These are phyloP conservation scores for Salticus scenicus DNA, from an alignment of 2,888 invertebrate species.

Conservation along the genomic window DNA sequence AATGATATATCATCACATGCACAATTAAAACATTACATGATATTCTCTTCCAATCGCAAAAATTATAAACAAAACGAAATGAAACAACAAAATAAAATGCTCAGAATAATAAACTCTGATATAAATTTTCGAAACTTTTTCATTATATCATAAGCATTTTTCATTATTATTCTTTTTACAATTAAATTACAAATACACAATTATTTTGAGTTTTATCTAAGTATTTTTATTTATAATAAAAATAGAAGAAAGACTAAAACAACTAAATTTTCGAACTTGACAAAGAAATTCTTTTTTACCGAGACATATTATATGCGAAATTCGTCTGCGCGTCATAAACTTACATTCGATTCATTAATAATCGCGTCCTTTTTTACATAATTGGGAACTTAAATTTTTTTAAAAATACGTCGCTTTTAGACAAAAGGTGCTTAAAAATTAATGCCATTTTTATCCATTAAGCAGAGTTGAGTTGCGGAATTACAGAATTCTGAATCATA, in stretches of 20 bases:
- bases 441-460: constrained; percentile 67
- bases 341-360: constrained; percentile 58
- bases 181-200: neutral
- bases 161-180: neutral
- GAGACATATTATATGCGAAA: neutral
- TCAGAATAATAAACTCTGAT: neutral
- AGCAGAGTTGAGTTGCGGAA: constrained; percentile 12
- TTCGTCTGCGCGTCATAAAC: constrained; percentile 34
- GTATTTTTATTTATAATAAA: neutral
- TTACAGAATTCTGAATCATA: constrained; percentile 13
- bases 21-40: too few relatives aligned
- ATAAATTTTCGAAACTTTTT: constrained; percentile 3
- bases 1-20: too few relatives aligned
- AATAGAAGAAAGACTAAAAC: neutral
- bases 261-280: neutral
- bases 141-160: neutral
- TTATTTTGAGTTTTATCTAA: neutral
- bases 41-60: too few relatives aligned
- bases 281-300: neutral
- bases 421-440: constrained; percentile 56
- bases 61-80: neutral
- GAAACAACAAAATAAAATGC: neutral
- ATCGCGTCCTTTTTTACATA: constrained; percentile 52
- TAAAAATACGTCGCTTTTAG: constrained; percentile 36
- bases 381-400: constrained; percentile 66